phyloP scores from a whole-genome alignment of 1,140 invertebrate genomes.

The Drosophila subobscura region DNA sequence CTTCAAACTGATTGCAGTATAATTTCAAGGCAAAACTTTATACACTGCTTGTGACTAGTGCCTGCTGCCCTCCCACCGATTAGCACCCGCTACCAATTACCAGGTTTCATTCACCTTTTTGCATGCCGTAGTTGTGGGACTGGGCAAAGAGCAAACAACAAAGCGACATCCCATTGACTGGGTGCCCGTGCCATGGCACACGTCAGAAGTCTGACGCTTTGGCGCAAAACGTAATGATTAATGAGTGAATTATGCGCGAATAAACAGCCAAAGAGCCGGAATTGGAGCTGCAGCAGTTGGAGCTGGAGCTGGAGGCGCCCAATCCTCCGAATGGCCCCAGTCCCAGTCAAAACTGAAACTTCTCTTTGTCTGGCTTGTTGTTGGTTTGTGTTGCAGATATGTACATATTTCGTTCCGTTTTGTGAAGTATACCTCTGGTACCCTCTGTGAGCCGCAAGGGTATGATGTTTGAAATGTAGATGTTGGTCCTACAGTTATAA shows the following conservation, averaged over 20 bases:
- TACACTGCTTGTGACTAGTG: slow-evolving; percentile 31
- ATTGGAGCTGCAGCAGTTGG: slow-evolving; percentile 57
- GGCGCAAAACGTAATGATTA: slow-evolving; percentile 79
- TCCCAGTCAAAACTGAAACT: slow-evolving; percentile 43
- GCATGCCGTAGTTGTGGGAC: not conserved
- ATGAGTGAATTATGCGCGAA: slow-evolving; percentile 82
- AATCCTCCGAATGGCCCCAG: too few relatives aligned
- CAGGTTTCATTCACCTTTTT: slow-evolving; percentile 68
- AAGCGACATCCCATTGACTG: slow-evolving; percentile 47
- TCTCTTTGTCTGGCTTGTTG: slow-evolving; percentile 71
- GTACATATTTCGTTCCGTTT: slow-evolving; percentile 31
- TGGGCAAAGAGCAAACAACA: slow-evolving; percentile 34
- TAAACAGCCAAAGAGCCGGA: slow-evolving; percentile 69
- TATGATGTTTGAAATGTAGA: not conserved
- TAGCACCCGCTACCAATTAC: slow-evolving; percentile 44
- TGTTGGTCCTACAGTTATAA: too few relatives aligned
- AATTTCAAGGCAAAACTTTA: slow-evolving; percentile 2
- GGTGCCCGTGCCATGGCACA: slow-evolving; percentile 36
- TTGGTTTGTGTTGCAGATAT: slow-evolving; percentile 40
- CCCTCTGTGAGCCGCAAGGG: too few relatives aligned
- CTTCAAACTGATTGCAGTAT: too few relatives aligned
- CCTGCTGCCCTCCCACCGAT: slow-evolving; percentile 22
- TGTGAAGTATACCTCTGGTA: not conserved
- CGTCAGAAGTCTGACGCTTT: slow-evolving; percentile 70
- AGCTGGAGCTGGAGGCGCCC: slow-evolving; percentile 8